These are phyloP conservation scores for Pseudotriccus pelzelni DNA, from an alignment of 2,797 vertebrate species.

Conservation along the genomic window DNA sequence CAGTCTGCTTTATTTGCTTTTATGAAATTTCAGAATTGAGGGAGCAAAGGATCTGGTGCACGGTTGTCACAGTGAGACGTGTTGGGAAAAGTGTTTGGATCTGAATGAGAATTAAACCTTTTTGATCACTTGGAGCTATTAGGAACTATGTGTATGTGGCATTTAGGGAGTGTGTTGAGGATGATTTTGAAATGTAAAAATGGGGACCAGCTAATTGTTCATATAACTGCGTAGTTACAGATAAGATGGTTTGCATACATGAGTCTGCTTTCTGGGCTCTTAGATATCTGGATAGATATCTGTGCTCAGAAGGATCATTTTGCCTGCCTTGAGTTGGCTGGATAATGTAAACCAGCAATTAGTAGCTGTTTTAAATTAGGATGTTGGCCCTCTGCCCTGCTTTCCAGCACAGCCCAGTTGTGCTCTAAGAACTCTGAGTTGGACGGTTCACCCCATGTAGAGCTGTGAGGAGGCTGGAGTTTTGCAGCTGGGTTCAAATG, in stretches of 20 bases:
- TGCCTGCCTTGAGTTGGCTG: neutral
- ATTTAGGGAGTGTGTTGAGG: neutral
- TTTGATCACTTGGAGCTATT: neutral
- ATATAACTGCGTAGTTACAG: neutral
- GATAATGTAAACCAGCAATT: neutral
- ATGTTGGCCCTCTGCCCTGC: neutral
- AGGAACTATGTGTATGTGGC: fast-evolving
- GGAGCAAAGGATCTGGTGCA: neutral
- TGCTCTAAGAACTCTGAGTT: neutral
- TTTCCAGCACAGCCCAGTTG: neutral
- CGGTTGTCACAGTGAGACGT: neutral
- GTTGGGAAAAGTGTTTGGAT: neutral
- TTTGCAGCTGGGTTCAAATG: neutral
- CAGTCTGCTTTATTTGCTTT: neutral
- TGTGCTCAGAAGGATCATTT: neutral
- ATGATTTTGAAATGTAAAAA: neutral
- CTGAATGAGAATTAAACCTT: neutral
- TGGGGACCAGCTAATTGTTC: neutral
- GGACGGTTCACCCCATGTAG: fast-evolving
- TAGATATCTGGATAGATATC: neutral
- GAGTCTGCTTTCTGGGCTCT: neutral
- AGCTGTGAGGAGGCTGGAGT: neutral
- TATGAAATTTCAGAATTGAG: neutral
- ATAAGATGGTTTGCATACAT: fast-evolving
- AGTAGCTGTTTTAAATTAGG: neutral